phyloP scores from a whole-genome alignment of 2,113 vertebrate species.

The Syngnathus scovelli region DNA sequence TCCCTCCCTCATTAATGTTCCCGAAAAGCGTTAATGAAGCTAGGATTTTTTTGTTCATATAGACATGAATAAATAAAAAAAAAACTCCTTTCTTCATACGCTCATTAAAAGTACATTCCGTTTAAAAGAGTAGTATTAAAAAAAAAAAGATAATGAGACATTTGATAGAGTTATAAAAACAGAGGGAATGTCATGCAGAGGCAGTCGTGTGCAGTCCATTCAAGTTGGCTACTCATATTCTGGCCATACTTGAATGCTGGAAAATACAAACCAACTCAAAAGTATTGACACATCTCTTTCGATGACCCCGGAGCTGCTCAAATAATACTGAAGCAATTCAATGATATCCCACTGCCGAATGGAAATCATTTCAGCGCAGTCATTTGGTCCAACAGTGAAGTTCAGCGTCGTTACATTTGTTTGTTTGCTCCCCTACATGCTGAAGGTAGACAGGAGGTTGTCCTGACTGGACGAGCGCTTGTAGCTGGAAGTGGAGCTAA shows the following conservation, averaged over 20 bases:
- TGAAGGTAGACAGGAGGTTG: conserved; percentile 51
- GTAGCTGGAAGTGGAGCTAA: conserved; percentile 77
- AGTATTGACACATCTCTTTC: conserved; percentile 35
- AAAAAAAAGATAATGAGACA: background rate
- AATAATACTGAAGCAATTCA: conserved; percentile 53
- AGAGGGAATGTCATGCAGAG: conserved; percentile 29
- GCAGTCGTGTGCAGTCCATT: conserved; percentile 43
- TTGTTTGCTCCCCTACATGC: conserved; percentile 35
- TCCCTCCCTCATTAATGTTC: conserved; percentile 48
- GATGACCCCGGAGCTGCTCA: conserved; percentile 27
- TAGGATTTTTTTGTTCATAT: conserved; percentile 34
- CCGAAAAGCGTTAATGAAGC: conserved; percentile 32
- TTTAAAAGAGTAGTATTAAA: conserved; percentile 11
- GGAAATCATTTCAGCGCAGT: conserved; percentile 1
- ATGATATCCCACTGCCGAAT: background rate
- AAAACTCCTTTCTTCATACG: conserved; percentile 22
- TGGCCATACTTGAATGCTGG: conserved; percentile 17
- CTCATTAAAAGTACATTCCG: conserved; percentile 28
- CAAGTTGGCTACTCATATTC: conserved; percentile 28
- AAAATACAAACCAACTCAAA: conserved; percentile 15
- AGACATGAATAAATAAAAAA: conserved; percentile 56
- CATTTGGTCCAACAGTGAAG: conserved; percentile 24
- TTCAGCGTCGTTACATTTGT: background rate
- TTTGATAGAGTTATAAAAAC: conserved; percentile 33
- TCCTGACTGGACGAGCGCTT: conserved; percentile 76